These are phyloP conservation scores for Geotrupes spiniger DNA, from an alignment of 2,888 invertebrate genomes.

Conservation along the genomic window DNA sequence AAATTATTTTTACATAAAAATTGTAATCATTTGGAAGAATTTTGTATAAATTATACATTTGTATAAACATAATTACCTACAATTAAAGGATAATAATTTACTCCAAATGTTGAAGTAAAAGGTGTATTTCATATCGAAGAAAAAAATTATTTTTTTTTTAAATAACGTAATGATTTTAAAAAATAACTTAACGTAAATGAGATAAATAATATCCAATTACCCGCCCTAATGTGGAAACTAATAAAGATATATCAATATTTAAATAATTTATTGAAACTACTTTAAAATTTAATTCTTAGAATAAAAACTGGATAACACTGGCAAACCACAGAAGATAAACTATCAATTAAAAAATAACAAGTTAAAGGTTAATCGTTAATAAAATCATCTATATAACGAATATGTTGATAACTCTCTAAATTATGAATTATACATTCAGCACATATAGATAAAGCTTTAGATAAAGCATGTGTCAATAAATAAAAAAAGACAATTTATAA, in stretches of 20 bases:
- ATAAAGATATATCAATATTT: constrained; percentile 56
- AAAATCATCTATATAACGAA: constrained; percentile 60
- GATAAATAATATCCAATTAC: constrained; percentile 50
- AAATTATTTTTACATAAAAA: too few relatives aligned
- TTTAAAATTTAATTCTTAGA: constrained; percentile 63
- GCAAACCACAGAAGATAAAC: constrained; percentile 63
- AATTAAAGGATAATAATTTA: constrained; percentile 52
- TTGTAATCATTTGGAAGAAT: constrained; percentile 48
- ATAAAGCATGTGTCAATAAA: constrained; percentile 70
- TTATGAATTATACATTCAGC: constrained; percentile 68
- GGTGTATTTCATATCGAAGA: constrained; percentile 57
- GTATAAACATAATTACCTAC: constrained; percentile 51
- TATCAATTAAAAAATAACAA: constrained; percentile 62
- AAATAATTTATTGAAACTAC: constrained; percentile 53
- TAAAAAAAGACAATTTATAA: constrained; percentile 68
- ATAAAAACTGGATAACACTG: constrained; percentile 64
- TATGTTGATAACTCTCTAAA: constrained; percentile 63
- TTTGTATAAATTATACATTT: constrained; percentile 46
- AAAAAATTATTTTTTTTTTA: too few relatives aligned
- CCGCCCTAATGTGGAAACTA: constrained; percentile 50
- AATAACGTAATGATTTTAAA: constrained; percentile 46
- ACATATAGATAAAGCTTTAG: constrained; percentile 72
- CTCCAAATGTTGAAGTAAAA: constrained; percentile 38
- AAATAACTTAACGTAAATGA: constrained; percentile 47
- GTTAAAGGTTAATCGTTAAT: constrained; percentile 54